Evolutionary conservation across 2,797 vertebrate species (phyloP).

Genomic region (Borostomias antarcticus): DNA sequence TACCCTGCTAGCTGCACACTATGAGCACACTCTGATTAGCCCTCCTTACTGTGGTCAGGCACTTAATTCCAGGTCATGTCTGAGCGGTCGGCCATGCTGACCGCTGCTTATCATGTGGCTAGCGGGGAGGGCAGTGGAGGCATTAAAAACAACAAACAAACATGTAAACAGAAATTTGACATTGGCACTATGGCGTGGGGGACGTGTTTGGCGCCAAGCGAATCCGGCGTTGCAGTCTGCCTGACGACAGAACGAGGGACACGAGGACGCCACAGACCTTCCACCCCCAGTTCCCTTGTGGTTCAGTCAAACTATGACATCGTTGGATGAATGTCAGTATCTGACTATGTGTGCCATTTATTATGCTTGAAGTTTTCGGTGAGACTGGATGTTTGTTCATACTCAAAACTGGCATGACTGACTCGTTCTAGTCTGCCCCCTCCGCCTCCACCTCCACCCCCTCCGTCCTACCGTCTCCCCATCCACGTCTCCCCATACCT

Average conservation of each 20-base stretch:
- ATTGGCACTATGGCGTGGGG: background rate
- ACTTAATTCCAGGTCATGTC: constrained; percentile 69
- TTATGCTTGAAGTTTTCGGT: constrained; percentile 29
- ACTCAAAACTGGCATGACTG: no score
- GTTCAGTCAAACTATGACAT: constrained; percentile 31
- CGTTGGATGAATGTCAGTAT: constrained; percentile 27
- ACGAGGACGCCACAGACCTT: constrained; percentile 13
- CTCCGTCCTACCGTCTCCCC: constrained; percentile 17
- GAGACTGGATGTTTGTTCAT: constrained; percentile 31
- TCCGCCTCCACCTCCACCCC: constrained; percentile 27
- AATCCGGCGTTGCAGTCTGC: constrained; percentile 1
- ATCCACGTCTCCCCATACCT: constrained; percentile 25
- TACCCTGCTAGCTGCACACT: constrained; percentile 53
- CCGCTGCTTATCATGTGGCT: constrained; percentile 52
- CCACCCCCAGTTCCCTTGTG: constrained; percentile 28
- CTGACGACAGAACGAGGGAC: constrained; percentile 29
- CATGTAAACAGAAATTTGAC: constrained; percentile 44
- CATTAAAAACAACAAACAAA: constrained; percentile 69
- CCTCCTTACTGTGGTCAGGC: constrained; percentile 53
- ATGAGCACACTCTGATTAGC: constrained; percentile 67
- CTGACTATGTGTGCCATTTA: constrained; percentile 34
- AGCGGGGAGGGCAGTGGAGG: constrained; percentile 20
- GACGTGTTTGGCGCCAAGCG: no score
- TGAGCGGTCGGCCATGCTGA: constrained; percentile 49
- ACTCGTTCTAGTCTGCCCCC: no score